Percentiles rank a stretch among this genome's conserved stretches.
Evolutionary conservation across 2,888 invertebrate species (phyloP).

Genomic region (Thecocarcelia acutangulata): DNA sequence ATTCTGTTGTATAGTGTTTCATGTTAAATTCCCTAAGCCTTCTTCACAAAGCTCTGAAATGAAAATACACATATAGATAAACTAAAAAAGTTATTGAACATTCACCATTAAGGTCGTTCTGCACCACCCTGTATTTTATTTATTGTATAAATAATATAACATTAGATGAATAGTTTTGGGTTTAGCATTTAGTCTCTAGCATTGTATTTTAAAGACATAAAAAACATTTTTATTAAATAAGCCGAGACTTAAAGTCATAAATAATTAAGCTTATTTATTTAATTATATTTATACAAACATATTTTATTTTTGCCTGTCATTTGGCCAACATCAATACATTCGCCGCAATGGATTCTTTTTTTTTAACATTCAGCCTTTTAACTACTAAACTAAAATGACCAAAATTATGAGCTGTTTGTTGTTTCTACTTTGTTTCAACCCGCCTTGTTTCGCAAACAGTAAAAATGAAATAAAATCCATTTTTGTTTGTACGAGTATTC

Average conservation of each 20-base stretch:
- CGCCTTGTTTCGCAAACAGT: conserved; percentile 26
- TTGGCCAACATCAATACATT: conserved; percentile 53
- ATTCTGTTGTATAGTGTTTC: too few species aligned
- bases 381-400: conserved; percentile 27
- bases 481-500: not conserved
- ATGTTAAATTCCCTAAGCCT: too few species aligned
- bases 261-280: conserved; percentile 47
- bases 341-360: conserved; percentile 39
- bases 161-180: too few species aligned
- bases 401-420: conserved; percentile 32
- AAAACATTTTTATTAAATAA: too few species aligned
- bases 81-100: too few species aligned
- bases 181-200: too few species aligned
- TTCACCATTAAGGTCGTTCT: too few species aligned
- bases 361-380: conserved; percentile 34
- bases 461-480: not conserved
- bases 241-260: conserved; percentile 41
- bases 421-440: conserved; percentile 46
- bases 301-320: conserved; percentile 12
- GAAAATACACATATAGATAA: too few species aligned
- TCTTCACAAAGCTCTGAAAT: too few species aligned
- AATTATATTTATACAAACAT: conserved; percentile 11
- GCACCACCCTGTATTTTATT: too few species aligned
- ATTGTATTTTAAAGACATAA: too few species aligned
- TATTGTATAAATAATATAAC: too few species aligned